Evolutionary conservation across 2,113 vertebrate species (phyloP), one percentile per base, ranked within the genome.

Genomic region (Naja naja): DNA sequence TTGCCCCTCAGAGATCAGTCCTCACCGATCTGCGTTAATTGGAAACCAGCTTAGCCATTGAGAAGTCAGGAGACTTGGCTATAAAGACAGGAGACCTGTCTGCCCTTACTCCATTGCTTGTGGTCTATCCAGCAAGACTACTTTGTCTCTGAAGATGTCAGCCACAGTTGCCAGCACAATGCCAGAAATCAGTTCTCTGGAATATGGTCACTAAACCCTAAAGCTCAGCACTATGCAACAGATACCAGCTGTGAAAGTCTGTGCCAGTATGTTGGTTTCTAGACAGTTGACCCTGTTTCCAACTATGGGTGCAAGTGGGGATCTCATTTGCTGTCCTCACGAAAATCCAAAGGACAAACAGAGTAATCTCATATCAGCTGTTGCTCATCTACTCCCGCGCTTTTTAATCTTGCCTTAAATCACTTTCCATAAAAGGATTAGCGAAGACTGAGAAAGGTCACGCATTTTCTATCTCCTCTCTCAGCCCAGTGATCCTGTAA

Each of bases 341-440:
- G 49, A 91, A 54, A 94, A 90, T 91, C 55, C 94, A 91, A 95
- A 94, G 94, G 95, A 58, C 92, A 56, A 94, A 92, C 93, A 93
- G 92, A 95, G 53, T 74, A 90, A 90, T 69, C 16, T 94, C 54
- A 94, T 92, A 89, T 93, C 22, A 74, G 92, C 64, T 88, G 89
- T 86, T 87, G 90, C 27, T 87, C 54, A 52, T 45, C 34, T 12
- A 85, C 43, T 95, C 4, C 55, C 85, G 30, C 27, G 60, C n/a
- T 85, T 93, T 89, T 1, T 23, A 90, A 89, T 89, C 49, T 89
- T 58, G 45, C 27, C 54, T 0, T 88, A 93, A 94, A 91, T 52
- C 0, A 2, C 85, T 95, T 93, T 55, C 0, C 92, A 16, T 39
- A 91, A 93, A 53, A 0, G 0, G 54, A 0, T 0, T 54, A 93